phyloP scores from a whole-genome alignment of 2,888 invertebrate genomes.

The Formica aserva region DNA sequence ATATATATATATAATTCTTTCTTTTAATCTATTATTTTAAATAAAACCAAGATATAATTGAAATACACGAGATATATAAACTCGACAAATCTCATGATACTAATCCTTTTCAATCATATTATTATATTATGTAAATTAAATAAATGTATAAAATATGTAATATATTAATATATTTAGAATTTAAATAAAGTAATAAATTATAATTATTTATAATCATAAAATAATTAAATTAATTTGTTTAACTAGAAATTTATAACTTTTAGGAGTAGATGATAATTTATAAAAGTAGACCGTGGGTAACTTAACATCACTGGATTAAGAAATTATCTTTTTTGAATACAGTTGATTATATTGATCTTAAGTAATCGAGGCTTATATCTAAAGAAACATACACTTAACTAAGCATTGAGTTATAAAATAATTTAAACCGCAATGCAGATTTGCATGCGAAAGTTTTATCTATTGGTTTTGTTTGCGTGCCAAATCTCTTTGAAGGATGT shows the following conservation, averaged over 20 bases:
- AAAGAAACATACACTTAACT: constrained; percentile 50
- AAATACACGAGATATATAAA: background rate
- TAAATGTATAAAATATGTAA: background rate
- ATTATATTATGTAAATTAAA: background rate
- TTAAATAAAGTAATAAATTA: background rate
- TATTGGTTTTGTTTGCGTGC: constrained; percentile 67
- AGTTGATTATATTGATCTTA: constrained; percentile 56
- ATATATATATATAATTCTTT: constrained; percentile 53
- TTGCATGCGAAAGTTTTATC: constrained; percentile 71
- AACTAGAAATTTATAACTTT: background rate
- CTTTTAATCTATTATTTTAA: constrained; percentile 5
- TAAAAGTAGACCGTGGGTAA: background rate
- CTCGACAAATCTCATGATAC: background rate
- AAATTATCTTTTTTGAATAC: constrained; percentile 63
- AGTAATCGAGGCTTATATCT: constrained; percentile 55
- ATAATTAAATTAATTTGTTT: background rate
- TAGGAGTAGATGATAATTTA: background rate
- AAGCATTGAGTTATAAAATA: constrained; percentile 64
- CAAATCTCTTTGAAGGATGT: constrained; percentile 58
- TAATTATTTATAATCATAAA: background rate
- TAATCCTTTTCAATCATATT: background rate
- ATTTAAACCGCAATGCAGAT: constrained; percentile 80
- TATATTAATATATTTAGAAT: background rate
- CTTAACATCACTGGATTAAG: constrained; percentile 49
- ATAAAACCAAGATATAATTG: constrained; percentile 1